Base-by-base conservation (phyloP, 2,797 vertebrate genomes). In the Dendrocincla tyrannina region DNA sequence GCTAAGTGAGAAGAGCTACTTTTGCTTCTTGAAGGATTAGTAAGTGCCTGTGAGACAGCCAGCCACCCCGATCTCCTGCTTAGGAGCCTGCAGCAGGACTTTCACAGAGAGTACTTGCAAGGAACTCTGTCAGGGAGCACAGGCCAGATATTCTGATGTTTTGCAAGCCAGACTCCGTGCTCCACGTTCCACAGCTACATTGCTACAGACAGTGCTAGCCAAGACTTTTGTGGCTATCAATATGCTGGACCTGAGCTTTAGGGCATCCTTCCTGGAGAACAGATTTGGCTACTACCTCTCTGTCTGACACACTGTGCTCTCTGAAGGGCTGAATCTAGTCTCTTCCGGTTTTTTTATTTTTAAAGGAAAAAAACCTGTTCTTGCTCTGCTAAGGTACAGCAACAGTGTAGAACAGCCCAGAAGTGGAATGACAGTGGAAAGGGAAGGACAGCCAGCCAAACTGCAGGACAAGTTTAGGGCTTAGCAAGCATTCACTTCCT, bases 111-210 rank as follows among this genome's bases (percentile, higher is more conserved):
- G 20, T 24, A 7, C n/a, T 47, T 41, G 19, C 1, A 13, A 64
- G 33, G 32, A 74, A 30, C 33, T 37, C 17, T 5, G 20, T 42
- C 69, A 55, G 18, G 35, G 27, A 84, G 22, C 62, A 52, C 63
- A 75, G 77, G 42, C 6, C 52, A 89, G 20, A 28, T 9, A n/a
- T 1, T 2, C 10, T 20, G 46, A 17, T 16, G 17, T 32, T 66
- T 35, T 37, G 4, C 69, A 66, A 56, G 18, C 16, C 15, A 44
- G 30, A 23, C 60, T 59, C 75, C 35, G 55, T 42, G 63, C n/a
- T 84, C 52, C 47, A 69, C 0, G 20, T 30, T 86, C 47, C 52
- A 66, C 0, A 0, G 18, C 72, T 46, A 25, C n/a, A 3, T 1
- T 32, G 75, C 56, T 78, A 74, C 60, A 85, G 64, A 42, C 42